Evolutionary conservation across 2,888 invertebrate genomes (phyloP).

Genomic region (Acanthosepion esculentum): DNA sequence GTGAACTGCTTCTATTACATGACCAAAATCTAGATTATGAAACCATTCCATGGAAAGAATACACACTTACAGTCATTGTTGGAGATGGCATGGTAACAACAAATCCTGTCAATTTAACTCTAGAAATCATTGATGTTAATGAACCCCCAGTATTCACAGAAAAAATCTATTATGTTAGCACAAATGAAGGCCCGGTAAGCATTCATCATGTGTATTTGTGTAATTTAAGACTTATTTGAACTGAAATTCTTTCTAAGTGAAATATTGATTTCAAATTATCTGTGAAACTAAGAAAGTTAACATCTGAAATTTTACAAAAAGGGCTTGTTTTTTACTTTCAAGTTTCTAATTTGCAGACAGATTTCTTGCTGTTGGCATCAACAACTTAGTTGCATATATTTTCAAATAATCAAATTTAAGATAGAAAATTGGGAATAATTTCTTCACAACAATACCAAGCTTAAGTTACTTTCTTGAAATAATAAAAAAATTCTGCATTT

Average conservation of each 20-base stretch:
- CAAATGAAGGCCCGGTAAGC: constrained; percentile 35
- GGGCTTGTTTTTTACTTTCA: no score
- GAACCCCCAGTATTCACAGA: constrained; percentile 56
- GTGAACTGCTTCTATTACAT: background rate
- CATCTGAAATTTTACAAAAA: background rate
- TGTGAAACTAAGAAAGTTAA: background rate
- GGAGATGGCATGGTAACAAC: constrained; percentile 49
- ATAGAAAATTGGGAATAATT: no score
- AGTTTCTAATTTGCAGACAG: no score
- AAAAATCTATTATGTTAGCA: constrained; percentile 50
- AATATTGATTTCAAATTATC: no score
- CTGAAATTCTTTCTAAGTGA: no score
- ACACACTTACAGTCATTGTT: constrained; percentile 23
- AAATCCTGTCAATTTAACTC: constrained; percentile 50
- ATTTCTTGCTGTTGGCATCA: no score
- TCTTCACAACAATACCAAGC: no score
- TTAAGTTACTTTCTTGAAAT: no score
- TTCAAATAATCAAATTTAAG: no score
- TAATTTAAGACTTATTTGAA: no score
- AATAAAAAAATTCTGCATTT: background rate
- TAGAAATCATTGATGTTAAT: constrained; percentile 54
- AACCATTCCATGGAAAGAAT: background rate
- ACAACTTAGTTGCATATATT: no score
- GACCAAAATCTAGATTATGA: constrained; percentile 35
- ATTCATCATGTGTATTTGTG: no score